These are phyloP conservation scores for Anthoptus insignis DNA, from an alignment of 2,888 invertebrate genomes.

Conservation along the genomic window DNA sequence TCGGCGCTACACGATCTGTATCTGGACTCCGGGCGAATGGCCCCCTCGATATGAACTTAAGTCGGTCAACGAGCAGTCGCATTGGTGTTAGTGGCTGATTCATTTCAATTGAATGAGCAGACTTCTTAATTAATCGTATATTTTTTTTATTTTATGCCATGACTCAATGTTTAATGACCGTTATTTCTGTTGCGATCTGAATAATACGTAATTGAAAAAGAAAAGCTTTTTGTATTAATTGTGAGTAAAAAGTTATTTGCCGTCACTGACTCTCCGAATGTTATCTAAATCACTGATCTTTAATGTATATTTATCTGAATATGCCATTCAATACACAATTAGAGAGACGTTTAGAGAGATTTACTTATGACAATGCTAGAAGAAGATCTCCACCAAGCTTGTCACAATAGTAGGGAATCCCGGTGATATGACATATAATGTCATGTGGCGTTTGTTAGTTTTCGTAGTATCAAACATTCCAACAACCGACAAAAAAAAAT, in stretches of 20 bases:
- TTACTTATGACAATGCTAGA: no score
- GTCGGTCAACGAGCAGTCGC: slow-evolving; percentile 63
- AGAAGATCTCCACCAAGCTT: no score
- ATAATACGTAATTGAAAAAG: background rate
- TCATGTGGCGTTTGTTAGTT: no score
- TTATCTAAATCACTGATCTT: no score
- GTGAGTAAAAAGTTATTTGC: background rate
- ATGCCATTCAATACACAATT: no score
- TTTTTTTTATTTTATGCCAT: slow-evolving; percentile 49
- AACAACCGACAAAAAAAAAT: no score
- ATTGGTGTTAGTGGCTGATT: slow-evolving; percentile 50
- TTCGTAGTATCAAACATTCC: no score
- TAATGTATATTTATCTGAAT: no score
- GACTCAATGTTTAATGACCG: slow-evolving; percentile 50
- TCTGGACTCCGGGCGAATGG: slow-evolving; percentile 30
- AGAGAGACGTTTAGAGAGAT: no score
- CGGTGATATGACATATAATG: no score
- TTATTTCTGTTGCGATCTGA: background rate
- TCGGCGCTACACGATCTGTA: slow-evolving; percentile 26
- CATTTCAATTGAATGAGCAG: slow-evolving; percentile 61
- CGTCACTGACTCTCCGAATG: no score
- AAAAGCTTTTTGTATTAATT: background rate
- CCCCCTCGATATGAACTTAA: slow-evolving; percentile 60
- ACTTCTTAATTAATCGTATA: slow-evolving; percentile 62
- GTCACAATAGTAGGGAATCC: no score